A percentile compares a stretch with the other conserved stretches of the same genome.
These are phyloP conservation scores for Lepus europaeus DNA, from an alignment of 2,113 vertebrate genomes.

Conservation along the genomic window DNA sequence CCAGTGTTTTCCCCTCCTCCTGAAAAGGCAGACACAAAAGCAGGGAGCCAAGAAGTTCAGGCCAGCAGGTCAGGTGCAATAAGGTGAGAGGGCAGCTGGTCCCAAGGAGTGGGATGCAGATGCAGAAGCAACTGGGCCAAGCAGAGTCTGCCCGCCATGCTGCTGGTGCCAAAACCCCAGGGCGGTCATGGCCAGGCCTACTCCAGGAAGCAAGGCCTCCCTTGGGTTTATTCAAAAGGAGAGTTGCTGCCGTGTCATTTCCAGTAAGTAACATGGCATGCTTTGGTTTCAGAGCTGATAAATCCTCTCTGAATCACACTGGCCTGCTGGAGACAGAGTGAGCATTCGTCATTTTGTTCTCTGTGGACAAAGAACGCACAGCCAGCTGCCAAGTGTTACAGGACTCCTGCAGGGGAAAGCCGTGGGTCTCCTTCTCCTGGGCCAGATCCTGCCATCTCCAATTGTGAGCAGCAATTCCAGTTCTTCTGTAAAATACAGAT, in stretches of 20 bases:
- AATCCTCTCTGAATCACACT: conserved; percentile 37
- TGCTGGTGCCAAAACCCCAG: not conserved
- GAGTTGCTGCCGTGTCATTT: not conserved
- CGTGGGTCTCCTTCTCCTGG: not conserved
- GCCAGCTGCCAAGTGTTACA: conserved; percentile 1
- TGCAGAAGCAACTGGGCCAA: not conserved
- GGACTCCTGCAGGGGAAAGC: conserved; percentile 43
- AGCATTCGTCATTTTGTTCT: conserved; percentile 29
- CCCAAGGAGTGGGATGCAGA: not conserved
- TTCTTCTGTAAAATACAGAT: conserved; percentile 28
- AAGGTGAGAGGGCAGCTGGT: not conserved
- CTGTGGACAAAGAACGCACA: conserved; percentile 18
- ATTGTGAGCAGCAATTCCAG: not conserved
- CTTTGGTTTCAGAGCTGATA: conserved; percentile 58
- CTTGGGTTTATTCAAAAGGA: not conserved
- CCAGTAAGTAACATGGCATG: not conserved
- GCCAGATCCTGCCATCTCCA: not conserved
- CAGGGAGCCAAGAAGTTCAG: not conserved
- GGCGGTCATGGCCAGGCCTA: not conserved
- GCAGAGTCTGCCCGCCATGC: not conserved
- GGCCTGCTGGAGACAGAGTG: not conserved
- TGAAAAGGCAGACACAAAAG: not conserved
- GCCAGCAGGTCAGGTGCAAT: too few species aligned
- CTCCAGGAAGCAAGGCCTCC: not conserved
- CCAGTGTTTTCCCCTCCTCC: not conserved